phyloP scores from a whole-genome alignment of 1,140 invertebrate genomes.

The Lepidurus arcticus region DNA sequence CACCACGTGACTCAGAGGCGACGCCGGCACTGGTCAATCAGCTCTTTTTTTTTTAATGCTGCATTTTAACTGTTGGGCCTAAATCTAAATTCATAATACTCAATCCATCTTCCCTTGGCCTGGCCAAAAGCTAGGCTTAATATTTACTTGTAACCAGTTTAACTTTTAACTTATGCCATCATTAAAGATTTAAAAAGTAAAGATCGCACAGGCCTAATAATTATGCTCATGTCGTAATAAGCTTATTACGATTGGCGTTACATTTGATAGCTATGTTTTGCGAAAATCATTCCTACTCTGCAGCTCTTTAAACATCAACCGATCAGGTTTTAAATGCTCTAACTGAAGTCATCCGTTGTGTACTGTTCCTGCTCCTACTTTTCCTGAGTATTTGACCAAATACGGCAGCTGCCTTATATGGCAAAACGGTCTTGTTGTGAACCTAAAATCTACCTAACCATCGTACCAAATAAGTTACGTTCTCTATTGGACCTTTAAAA shows the following conservation, averaged over 20 bases:
- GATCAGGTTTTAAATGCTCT: neutral
- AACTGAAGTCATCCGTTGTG: neutral
- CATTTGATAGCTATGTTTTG: neutral
- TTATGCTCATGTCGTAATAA: no score
- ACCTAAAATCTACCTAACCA: neutral
- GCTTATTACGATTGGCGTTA: no score
- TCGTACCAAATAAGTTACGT: neutral
- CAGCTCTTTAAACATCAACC: neutral
- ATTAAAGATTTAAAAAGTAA: neutral
- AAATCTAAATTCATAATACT: neutral
- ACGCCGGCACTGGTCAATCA: neutral
- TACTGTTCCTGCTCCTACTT: neutral
- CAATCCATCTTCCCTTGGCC: neutral
- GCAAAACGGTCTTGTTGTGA: neutral
- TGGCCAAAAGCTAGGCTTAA: neutral
- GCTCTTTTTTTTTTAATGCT: neutral
- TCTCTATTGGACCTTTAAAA: conserved; percentile 1
- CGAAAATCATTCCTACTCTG: neutral
- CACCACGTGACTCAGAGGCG: neutral
- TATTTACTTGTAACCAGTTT: no score
- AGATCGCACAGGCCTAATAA: no score
- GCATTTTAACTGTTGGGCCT: conserved; percentile 11
- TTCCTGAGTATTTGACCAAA: neutral
- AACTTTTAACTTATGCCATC: neutral
- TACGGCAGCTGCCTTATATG: neutral